Conservation (phyloP, 2,797 vertebrate species). For the Borostomias antarcticus region DNA sequence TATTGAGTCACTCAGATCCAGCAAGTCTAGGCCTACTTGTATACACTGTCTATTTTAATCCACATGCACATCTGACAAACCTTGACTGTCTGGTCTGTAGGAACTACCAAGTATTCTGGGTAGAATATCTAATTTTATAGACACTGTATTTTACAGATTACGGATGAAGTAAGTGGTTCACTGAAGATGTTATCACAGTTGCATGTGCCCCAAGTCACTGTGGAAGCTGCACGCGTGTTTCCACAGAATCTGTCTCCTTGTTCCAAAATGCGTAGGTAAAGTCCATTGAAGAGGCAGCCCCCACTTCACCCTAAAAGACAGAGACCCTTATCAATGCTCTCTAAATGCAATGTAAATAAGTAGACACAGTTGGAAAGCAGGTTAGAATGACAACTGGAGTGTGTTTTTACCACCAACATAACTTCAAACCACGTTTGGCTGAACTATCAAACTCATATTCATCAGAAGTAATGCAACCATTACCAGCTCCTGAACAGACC, state of each 20-base stretch:
- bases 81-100: too few species aligned
- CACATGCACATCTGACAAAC: too few species aligned
- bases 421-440: too few species aligned
- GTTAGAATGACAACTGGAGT: constrained; percentile 43
- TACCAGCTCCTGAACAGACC: too few species aligned
- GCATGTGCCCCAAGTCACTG: neutral
- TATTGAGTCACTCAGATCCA: too few species aligned
- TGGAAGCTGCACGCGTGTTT: constrained; percentile 39
- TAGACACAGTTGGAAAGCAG: constrained; percentile 38
- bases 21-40: too few species aligned
- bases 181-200: neutral
- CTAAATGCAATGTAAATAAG: neutral
- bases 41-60: too few species aligned
- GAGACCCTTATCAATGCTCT: neutral
- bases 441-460: constrained; percentile 46
- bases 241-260: constrained; percentile 40
- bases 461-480: constrained; percentile 20
- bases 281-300: constrained; percentile 57
- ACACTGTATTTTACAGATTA: too few species aligned
- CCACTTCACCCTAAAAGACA: constrained; percentile 52
- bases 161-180: too few species aligned
- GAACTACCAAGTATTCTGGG: too few species aligned
- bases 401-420: too few species aligned
- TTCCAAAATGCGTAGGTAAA: constrained; percentile 54
- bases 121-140: too few species aligned